Evolutionary conservation across 2,888 invertebrate genomes (phyloP).

Genomic region (Archaeoteleia sp.): DNA sequence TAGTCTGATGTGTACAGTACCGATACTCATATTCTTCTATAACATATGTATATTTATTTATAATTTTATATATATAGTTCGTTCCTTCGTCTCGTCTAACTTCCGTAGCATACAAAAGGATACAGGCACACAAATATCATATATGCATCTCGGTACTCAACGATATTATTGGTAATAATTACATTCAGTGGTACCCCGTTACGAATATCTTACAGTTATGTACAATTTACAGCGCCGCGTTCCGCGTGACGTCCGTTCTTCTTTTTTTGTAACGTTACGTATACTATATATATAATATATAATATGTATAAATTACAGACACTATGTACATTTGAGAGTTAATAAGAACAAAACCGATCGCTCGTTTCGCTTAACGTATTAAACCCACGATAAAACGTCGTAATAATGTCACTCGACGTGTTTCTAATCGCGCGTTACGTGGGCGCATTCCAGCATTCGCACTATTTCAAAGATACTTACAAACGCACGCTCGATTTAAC

Average conservation of each 20-base stretch:
- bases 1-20: conserved; percentile 66
- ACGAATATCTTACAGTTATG: conserved; percentile 66
- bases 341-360: conserved; percentile 38
- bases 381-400: conserved; percentile 57
- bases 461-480: conserved; percentile 43
- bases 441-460: conserved; percentile 38
- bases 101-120: conserved; percentile 73
- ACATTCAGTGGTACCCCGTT: conserved; percentile 67
- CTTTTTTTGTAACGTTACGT: conserved; percentile 62
- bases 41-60: conserved; percentile 61
- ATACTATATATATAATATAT: conserved; percentile 60
- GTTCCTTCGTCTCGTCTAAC: conserved; percentile 60
- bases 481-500: conserved; percentile 48
- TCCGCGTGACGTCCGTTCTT: conserved; percentile 1
- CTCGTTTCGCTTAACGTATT: conserved; percentile 42
- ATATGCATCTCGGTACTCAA: conserved; percentile 69
- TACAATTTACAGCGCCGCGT: conserved; percentile 55
- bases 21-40: conserved; percentile 60
- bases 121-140: conserved; percentile 75
- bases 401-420: conserved; percentile 45
- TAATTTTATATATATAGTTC: conserved; percentile 67
- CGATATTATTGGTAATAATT: conserved; percentile 70
- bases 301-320: conserved; percentile 67
- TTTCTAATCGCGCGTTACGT: conserved; percentile 43
- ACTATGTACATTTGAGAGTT: conserved; percentile 66